Conservation (phyloP, 2,888 invertebrate species). For the Epirrita christyi region DNA sequence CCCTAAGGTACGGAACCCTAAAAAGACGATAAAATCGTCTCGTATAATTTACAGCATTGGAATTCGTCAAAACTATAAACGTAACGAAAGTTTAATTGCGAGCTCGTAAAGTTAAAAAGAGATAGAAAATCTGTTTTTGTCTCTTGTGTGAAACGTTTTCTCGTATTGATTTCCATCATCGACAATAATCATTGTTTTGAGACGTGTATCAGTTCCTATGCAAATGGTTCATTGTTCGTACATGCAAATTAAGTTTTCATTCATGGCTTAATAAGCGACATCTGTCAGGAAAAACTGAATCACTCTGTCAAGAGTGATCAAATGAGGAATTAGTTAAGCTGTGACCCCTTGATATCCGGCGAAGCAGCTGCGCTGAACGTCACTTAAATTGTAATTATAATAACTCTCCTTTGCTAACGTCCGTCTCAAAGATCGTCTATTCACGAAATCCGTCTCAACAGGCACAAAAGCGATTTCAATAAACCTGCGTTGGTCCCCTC, state of each 20-base stretch:
- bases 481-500: constrained; percentile 26
- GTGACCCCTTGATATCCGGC: constrained; percentile 81
- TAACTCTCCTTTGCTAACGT: constrained; percentile 45
- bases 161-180: constrained; percentile 73
- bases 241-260: constrained; percentile 80
- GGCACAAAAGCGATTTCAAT: constrained; percentile 15
- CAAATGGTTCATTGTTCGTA: constrained; percentile 73
- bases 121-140: constrained; percentile 52
- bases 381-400: constrained; percentile 69
- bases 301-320: constrained; percentile 77
- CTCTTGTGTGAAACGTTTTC: constrained; percentile 75
- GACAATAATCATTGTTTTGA: constrained; percentile 78
- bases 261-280: constrained; percentile 78
- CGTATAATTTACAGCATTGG: constrained; percentile 44
- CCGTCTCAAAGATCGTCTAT: constrained; percentile 44
- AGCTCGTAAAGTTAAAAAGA: constrained; percentile 46
- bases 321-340: constrained; percentile 72
- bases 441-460: too few relatives aligned
- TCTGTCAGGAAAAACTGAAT: constrained; percentile 81
- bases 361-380: constrained; percentile 64
- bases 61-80: constrained; percentile 71
- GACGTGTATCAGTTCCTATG: constrained; percentile 65
- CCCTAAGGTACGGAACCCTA: too few relatives aligned
- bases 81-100: constrained; percentile 68
- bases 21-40: constrained; percentile 23